These are phyloP conservation scores for Pantherophis alleghaniensis DNA, from an alignment of 2,797 vertebrate genomes.

Conservation along the genomic window DNA sequence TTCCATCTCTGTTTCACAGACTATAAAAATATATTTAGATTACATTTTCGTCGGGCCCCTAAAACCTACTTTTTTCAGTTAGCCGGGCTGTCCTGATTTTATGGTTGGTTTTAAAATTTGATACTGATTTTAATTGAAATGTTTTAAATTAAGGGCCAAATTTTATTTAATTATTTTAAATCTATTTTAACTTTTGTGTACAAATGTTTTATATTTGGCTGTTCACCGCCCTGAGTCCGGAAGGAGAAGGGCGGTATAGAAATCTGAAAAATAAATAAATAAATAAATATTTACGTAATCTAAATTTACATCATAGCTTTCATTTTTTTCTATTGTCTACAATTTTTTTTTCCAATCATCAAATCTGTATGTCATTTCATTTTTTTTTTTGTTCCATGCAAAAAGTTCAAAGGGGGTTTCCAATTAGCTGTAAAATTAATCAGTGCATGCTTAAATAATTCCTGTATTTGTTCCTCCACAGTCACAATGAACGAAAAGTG, in stretches of 20 bases:
- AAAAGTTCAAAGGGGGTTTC: background rate
- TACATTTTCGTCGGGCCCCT: no score
- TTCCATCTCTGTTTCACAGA: background rate
- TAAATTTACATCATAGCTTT: background rate
- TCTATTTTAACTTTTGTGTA: no score
- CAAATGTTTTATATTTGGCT: no score
- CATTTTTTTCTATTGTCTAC: background rate
- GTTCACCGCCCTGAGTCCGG: no score
- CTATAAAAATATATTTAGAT: background rate
- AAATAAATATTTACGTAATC: background rate
- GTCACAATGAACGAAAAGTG: conserved; percentile 97
- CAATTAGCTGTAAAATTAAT: background rate
- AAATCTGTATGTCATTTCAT: background rate
- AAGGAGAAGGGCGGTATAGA: no score
- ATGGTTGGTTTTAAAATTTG: no score
- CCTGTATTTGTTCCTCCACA: conserved; percentile 61
- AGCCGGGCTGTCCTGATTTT: no score
- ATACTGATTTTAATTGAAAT: no score
- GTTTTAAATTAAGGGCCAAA: no score
- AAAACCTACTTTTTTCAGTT: no score
- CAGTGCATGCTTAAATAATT: background rate
- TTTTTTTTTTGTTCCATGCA: background rate
- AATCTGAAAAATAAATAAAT: no score
- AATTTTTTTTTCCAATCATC: background rate
- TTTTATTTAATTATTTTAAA: no score